Evolutionary conservation across 2,888 invertebrate species (phyloP).

Genomic region (Serrognathus titanus): DNA sequence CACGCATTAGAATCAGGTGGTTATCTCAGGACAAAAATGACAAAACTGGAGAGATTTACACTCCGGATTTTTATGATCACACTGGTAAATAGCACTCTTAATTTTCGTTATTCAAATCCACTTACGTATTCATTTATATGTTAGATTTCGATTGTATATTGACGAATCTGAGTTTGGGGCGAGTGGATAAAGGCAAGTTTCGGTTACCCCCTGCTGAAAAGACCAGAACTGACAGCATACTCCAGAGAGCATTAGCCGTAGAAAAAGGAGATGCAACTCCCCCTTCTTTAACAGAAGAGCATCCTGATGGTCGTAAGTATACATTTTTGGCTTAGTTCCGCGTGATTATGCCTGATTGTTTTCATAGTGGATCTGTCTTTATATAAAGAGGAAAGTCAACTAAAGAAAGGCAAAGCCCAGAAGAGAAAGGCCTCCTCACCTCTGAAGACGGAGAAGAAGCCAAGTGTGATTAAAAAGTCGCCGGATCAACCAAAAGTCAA

Average conservation of each 20-base stretch:
- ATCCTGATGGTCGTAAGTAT: conserved; percentile 78
- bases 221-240: conserved; percentile 75
- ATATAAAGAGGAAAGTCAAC: conserved; percentile 76
- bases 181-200: conserved; percentile 69
- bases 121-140: conserved; percentile 28
- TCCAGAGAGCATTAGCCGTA: conserved; percentile 77
- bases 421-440: conserved; percentile 39
- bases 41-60: conserved; percentile 68
- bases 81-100: conserved; percentile 59
- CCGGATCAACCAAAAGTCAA: conserved; percentile 35
- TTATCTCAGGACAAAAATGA: conserved; percentile 72
- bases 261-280: conserved; percentile 67
- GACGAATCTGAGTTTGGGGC: conserved; percentile 76
- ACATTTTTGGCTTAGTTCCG: not conserved
- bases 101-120: conserved; percentile 16
- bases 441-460: conserved; percentile 16
- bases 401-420: conserved; percentile 51
- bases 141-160: conserved; percentile 84
- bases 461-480: conserved; percentile 27
- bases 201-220: conserved; percentile 70
- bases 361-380: conserved; percentile 76
- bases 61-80: conserved; percentile 85
- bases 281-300: conserved; percentile 69
- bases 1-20: conserved; percentile 88
- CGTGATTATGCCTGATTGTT: conserved; percentile 6